Percentiles rank a stretch among this genome's conserved stretches.
These are phyloP conservation scores for Lottia gigantea DNA, from an alignment of 2,888 invertebrate genomes.

Conservation along the genomic window DNA sequence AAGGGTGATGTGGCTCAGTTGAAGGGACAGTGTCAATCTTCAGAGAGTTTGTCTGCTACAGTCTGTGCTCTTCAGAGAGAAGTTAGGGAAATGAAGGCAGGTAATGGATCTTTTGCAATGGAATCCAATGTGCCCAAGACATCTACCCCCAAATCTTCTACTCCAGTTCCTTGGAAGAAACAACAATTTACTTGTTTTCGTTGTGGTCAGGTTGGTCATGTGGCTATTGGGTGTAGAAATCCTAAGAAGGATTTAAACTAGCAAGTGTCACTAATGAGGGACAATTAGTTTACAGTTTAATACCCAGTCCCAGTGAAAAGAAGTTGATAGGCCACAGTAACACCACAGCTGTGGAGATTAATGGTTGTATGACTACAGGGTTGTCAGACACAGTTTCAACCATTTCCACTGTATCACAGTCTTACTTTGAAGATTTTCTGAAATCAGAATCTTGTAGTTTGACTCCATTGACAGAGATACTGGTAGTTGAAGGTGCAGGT, in stretches of 20 bases:
- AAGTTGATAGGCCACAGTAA: neutral
- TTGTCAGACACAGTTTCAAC: neutral
- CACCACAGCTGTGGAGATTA: neutral
- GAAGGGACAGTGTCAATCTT: too few species aligned
- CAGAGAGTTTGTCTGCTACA: neutral
- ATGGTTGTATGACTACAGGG: neutral
- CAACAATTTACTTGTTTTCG: too few species aligned
- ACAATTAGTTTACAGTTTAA: too few species aligned
- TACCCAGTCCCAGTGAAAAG: too few species aligned
- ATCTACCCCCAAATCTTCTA: too few species aligned
- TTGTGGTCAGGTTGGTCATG: too few species aligned
- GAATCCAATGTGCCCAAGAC: neutral
- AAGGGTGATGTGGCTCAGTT: neutral
- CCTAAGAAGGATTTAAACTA: too few species aligned
- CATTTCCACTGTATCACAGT: neutral
- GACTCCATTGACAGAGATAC: neutral
- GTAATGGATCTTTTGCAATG: neutral
- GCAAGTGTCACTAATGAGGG: too few species aligned
- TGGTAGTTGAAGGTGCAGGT: neutral
- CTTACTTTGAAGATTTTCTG: neutral
- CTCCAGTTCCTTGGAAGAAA: too few species aligned
- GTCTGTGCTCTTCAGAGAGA: neutral
- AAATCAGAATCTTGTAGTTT: neutral
- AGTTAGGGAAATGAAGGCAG: neutral
- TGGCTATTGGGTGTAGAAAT: too few species aligned